These are phyloP conservation scores for Eupelmus urozonus DNA, from an alignment of 2,888 invertebrate genomes.

Conservation along the genomic window DNA sequence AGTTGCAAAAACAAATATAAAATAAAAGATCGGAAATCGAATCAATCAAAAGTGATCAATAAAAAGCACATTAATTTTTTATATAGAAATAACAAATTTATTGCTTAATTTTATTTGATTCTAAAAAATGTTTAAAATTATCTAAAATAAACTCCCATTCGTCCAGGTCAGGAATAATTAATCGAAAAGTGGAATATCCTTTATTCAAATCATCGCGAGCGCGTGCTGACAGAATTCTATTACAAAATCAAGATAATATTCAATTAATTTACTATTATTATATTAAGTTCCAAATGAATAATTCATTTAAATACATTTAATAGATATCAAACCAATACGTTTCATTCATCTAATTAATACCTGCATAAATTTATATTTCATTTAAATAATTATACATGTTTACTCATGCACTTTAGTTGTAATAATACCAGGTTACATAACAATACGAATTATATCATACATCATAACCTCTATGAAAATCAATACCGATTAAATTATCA, in stretches of 20 bases:
- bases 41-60: no score
- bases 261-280: slow-evolving; percentile 7
- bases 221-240: neutral
- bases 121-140: no score
- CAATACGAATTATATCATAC: neutral
- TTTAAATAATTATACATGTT: slow-evolving; percentile 20
- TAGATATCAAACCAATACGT: slow-evolving; percentile 17
- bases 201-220: neutral
- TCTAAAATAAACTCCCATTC: no score
- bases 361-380: slow-evolving; percentile 24
- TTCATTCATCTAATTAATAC: slow-evolving; percentile 38
- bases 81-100: no score
- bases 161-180: no score
- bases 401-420: neutral
- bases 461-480: neutral
- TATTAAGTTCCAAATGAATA: slow-evolving; percentile 22
- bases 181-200: neutral
- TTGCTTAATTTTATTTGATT: no score
- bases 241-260: slow-evolving; percentile 6
- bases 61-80: no score
- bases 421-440: neutral
- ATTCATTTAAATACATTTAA: slow-evolving; percentile 22
- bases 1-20: no score
- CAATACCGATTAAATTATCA: neutral
- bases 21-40: no score